Base-by-base conservation (phyloP, 2,797 vertebrate genomes). In the Scolopax bukidnonensis region DNA sequence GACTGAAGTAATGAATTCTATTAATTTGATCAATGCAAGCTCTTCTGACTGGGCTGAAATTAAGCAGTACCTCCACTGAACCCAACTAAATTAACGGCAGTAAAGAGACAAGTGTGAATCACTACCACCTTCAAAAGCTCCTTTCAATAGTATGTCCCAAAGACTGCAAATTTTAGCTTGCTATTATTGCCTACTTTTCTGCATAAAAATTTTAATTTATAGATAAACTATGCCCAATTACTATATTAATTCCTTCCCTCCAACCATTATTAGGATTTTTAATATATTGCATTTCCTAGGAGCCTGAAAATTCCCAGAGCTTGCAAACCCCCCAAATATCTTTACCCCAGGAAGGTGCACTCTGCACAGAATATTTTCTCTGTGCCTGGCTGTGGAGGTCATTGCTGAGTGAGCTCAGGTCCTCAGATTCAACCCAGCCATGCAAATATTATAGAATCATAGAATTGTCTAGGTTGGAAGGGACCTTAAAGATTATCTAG, bases 81-180 rank as follows among this genome's bases (percentile, higher is more conserved):
- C 75, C 61, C 32, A 77, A 25, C 54, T 90, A 64, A 57, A 77
- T 84, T 45, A 51, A 32, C 61, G 56, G 23, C 27, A 61, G 38
- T 45, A 67, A 97, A 90, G 16, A 86, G 69, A 87, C 48, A 67
- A 86, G 51, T 9, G 28, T 19, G 41, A 85, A 59, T 80, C 53
- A 32, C 27, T 65, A 87, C 15, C 0, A 4, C 13, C 14, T 60
- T n/a, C 33, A 14, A 13, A 30, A 70, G 30, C 33, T 68, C 23
- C 23, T 89, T 76, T 28, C 16, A 67, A 28, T 16, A 71, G 28
- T 7, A 33, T 9, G 16, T 11, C 17, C 54, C 43, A 50, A 60
- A 61, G 43, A 63, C 17, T 56, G 16, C 12, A 86, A 13, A 56
- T 64, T 81, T 63, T 12, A 68, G 16, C 32, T 68, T 78, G 27